These are phyloP conservation scores for Pardosa pseudoannulata DNA, from an alignment of 2,888 invertebrate species.

Conservation along the genomic window DNA sequence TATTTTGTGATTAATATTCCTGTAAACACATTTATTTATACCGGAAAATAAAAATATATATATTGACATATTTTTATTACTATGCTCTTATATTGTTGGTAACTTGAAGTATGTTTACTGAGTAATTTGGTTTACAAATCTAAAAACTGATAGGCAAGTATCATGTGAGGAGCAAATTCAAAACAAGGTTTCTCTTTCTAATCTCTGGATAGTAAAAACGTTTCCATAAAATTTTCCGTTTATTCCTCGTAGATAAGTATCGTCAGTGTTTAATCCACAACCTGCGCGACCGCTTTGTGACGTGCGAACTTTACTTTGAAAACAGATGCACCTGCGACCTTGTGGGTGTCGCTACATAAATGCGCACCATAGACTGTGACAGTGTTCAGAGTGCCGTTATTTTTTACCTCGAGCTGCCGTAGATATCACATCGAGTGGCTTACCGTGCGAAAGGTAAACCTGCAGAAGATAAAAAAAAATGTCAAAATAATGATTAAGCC, in stretches of 20 bases:
- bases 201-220: not conserved
- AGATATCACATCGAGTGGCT: not conserved
- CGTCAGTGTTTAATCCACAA: conserved; percentile 3
- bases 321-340: conserved; percentile 43
- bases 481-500: not conserved
- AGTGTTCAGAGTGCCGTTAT: not conserved
- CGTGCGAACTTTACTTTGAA: conserved; percentile 15
- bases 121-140: not conserved
- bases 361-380: conserved; percentile 17
- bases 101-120: too few relatives aligned
- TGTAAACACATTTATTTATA: too few relatives aligned
- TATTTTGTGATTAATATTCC: too few relatives aligned
- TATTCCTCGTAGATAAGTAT: not conserved
- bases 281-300: conserved; percentile 3
- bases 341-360: conserved; percentile 24
- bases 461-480: not conserved
- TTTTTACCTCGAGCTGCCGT: conserved; percentile 1
- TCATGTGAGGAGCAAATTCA: not conserved
- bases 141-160: not conserved
- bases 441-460: conserved; percentile 16
- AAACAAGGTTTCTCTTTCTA: not conserved
- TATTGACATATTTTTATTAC: too few relatives aligned
- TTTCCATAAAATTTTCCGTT: not conserved
- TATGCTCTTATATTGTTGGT: too few relatives aligned
- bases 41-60: too few relatives aligned